Percentiles rank a stretch among this genome's conserved stretches.
phyloP scores from a whole-genome alignment of 2,888 invertebrate species.

The Quadroppia sp. region DNA sequence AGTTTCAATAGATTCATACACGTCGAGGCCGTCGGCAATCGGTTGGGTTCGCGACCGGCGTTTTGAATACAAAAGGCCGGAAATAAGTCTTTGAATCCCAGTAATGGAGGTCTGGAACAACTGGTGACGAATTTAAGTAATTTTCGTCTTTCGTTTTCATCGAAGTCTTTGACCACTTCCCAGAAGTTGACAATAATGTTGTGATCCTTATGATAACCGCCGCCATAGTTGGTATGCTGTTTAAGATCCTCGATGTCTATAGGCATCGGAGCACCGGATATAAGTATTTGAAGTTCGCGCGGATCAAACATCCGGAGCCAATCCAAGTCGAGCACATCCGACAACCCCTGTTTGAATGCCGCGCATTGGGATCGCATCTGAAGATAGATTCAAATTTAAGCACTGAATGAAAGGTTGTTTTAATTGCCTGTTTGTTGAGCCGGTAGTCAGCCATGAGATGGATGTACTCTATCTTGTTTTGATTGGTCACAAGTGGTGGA shows the following conservation, averaged over 20 bases:
- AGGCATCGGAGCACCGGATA: slow-evolving; percentile 90
- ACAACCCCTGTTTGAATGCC: slow-evolving; percentile 82
- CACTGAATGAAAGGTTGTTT: background rate
- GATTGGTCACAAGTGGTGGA: slow-evolving; percentile 81
- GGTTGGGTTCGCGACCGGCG: slow-evolving; percentile 73
- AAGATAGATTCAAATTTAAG: slow-evolving; percentile 38
- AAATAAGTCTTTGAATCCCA: slow-evolving; percentile 94
- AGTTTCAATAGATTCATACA: slow-evolving; percentile 97
- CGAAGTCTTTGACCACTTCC: slow-evolving; percentile 77
- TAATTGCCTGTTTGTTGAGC: slow-evolving; percentile 70
- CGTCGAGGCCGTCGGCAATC: slow-evolving; percentile 93
- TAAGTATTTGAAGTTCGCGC: slow-evolving; percentile 90
- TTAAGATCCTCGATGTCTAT: slow-evolving; percentile 86
- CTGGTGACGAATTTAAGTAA: slow-evolving; percentile 96
- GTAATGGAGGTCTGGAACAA: slow-evolving; percentile 89
- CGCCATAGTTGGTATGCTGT: slow-evolving; percentile 80
- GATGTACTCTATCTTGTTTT: slow-evolving; percentile 93
- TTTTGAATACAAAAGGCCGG: slow-evolving; percentile 95
- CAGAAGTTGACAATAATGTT: slow-evolving; percentile 83
- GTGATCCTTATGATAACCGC: slow-evolving; percentile 76
- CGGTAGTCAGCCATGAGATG: slow-evolving; percentile 94
- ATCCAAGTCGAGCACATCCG: slow-evolving; percentile 80
- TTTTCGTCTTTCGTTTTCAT: slow-evolving; percentile 75
- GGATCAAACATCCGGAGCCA: slow-evolving; percentile 94
- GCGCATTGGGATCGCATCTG: slow-evolving; percentile 69